phyloP scores from a whole-genome alignment of 2,113 vertebrate genomes.

The Notarius lentiginosus region DNA sequence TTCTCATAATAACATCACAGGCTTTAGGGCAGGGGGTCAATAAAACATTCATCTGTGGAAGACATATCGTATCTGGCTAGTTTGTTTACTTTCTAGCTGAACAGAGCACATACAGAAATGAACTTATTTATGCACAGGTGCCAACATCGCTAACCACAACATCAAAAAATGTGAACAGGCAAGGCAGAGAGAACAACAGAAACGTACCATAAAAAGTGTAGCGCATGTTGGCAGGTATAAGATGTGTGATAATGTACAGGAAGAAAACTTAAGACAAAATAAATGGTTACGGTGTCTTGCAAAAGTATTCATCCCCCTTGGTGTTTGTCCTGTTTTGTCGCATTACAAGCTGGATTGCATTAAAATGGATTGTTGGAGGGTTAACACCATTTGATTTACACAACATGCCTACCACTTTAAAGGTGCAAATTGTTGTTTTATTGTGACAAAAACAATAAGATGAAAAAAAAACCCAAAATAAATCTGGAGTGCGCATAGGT shows the following conservation, averaged over 20 bases:
- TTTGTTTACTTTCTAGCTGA: background rate
- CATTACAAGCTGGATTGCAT: too few relatives aligned
- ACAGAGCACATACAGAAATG: background rate
- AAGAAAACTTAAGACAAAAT: background rate
- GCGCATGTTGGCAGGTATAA: background rate
- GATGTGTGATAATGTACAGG: background rate
- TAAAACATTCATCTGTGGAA: constrained; percentile 9
- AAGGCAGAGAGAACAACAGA: background rate
- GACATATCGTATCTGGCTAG: background rate
- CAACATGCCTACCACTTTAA: too few relatives aligned
- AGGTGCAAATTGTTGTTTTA: too few relatives aligned
- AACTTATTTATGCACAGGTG: background rate
- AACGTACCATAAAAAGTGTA: background rate
- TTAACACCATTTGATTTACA: too few relatives aligned
- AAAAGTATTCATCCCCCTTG: too few relatives aligned
- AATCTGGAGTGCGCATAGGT: too few relatives aligned
- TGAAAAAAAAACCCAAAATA: too few relatives aligned
- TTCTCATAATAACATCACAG: background rate
- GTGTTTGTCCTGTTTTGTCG: too few relatives aligned
- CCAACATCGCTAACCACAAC: background rate
- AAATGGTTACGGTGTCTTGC: background rate
- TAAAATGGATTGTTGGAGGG: too few relatives aligned
- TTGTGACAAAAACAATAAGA: too few relatives aligned
- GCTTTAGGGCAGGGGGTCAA: background rate
- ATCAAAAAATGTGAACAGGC: background rate